Conservation (phyloP, 2,888 invertebrate genomes). For the Gisinianus flammeolus region DNA sequence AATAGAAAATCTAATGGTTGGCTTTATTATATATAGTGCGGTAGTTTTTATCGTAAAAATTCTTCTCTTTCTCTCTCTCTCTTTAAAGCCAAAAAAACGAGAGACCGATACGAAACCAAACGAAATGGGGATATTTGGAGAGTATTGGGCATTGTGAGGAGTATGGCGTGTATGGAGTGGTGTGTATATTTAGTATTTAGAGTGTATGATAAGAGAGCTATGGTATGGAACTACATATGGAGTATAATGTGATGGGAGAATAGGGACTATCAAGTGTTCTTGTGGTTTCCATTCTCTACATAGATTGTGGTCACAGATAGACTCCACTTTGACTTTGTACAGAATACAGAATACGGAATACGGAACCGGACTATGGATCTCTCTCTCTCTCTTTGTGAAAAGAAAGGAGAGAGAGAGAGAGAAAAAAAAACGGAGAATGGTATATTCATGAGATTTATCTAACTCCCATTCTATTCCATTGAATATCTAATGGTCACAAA, state of each 20-base stretch:
- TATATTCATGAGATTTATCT: constrained; percentile 44
- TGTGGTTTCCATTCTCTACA: constrained; percentile 39
- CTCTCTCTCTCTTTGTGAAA: background rate
- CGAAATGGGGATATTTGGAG: background rate
- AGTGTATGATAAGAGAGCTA: background rate
- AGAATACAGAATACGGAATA: no score
- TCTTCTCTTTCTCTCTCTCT: constrained; percentile 4
- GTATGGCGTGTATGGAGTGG: background rate
- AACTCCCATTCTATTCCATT: constrained; percentile 36
- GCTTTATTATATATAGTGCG: constrained; percentile 26
- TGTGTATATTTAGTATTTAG: background rate
- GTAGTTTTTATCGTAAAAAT: constrained; percentile 26
- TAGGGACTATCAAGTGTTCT: constrained; percentile 40
- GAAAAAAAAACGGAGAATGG: constrained; percentile 7
- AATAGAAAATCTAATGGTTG: constrained; percentile 38
- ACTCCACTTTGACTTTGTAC: background rate
- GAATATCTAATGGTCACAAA: constrained; percentile 38
- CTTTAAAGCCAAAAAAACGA: background rate
- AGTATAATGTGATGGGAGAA: constrained; percentile 38
- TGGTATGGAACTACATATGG: background rate
- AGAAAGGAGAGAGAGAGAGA: background rate
- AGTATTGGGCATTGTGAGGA: background rate
- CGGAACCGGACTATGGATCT: constrained; percentile 25
- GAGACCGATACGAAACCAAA: background rate
- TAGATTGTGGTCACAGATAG: constrained; percentile 32